A percentile compares a stretch with the other conserved stretches of the same genome.
These are phyloP conservation scores for Paramormyrops kingsleyae DNA, from an alignment of 2,113 vertebrate species.

Conservation along the genomic window DNA sequence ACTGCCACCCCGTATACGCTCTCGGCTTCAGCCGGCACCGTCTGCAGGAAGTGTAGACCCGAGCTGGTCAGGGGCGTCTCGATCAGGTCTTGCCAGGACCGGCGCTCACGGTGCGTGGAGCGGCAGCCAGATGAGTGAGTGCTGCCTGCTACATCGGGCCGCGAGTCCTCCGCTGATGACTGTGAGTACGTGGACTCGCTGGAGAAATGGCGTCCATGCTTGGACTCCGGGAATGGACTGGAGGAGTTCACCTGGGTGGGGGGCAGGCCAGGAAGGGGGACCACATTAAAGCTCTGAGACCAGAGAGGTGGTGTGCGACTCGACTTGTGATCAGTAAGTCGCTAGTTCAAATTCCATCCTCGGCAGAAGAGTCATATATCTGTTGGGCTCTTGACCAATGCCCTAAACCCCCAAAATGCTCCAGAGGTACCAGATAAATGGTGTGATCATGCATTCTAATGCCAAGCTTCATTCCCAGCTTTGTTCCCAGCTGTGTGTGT, in stretches of 20 bases:
- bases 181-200: constrained; percentile 80
- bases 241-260: constrained; percentile 73
- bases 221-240: constrained; percentile 78
- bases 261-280: constrained; percentile 54
- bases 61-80: constrained; percentile 73
- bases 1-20: constrained; percentile 25
- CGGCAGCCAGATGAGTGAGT: constrained; percentile 67
- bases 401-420: neutral
- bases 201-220: constrained; percentile 72
- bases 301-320: constrained; percentile 51
- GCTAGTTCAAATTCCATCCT: too few relatives aligned
- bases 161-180: constrained; percentile 70
- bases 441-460: neutral
- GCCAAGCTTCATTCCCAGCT: neutral
- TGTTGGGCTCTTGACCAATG: too few relatives aligned
- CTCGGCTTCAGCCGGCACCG: constrained; percentile 47
- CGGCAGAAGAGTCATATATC: too few relatives aligned
- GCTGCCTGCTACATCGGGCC: constrained; percentile 50
- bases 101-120: constrained; percentile 67
- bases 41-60: constrained; percentile 65
- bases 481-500: neutral
- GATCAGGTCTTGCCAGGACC: constrained; percentile 80
- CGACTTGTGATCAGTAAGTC: constrained; percentile 14
- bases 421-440: neutral
- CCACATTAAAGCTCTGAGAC: constrained; percentile 54